A percentile compares a stretch with the other conserved stretches of the same genome.
phyloP scores from a whole-genome alignment of 2,797 vertebrate species.

The Gouania willdenowi region DNA sequence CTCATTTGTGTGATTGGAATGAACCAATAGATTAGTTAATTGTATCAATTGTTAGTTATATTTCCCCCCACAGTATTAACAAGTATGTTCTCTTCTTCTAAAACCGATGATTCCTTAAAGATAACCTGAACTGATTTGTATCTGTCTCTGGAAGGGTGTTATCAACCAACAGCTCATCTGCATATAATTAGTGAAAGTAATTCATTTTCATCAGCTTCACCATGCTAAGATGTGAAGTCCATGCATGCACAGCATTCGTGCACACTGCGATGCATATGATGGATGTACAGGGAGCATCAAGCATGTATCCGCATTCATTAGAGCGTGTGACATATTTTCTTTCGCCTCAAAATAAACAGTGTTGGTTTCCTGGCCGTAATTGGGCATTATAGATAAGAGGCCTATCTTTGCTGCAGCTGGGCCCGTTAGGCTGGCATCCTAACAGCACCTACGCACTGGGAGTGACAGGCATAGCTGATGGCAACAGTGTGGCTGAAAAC shows the following conservation, averaged over 20 bases:
- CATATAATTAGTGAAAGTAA: conserved; percentile 60
- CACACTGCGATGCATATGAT: conserved; percentile 26
- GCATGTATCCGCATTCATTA: conserved; percentile 25
- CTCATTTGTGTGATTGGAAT: too few species aligned
- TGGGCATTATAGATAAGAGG: conserved; percentile 65
- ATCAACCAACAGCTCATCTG: conserved; percentile 46
- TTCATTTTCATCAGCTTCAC: conserved; percentile 40
- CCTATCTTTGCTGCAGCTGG: conserved; percentile 61
- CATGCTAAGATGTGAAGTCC: conserved; percentile 3
- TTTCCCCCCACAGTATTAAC: too few species aligned
- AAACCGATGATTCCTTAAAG: conserved; percentile 52
- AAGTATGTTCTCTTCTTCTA: too few species aligned
- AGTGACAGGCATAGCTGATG: conserved; percentile 61
- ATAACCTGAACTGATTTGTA: conserved; percentile 60
- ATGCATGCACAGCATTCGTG: conserved; percentile 7
- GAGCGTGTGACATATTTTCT: conserved; percentile 37
- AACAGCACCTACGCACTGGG: conserved; percentile 46
- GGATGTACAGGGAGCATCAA: conserved; percentile 25
- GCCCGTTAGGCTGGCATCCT: conserved; percentile 44
- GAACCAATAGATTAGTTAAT: too few species aligned
- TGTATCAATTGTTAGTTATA: too few species aligned
- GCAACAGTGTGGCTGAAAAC: conserved; percentile 25
- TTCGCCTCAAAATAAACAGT: conserved; percentile 55
- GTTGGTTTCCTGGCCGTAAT: conserved; percentile 53
- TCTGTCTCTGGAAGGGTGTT: conserved; percentile 53